These are phyloP conservation scores for Varecia variegata DNA, from an alignment of 2,797 vertebrate genomes.

Conservation along the genomic window DNA sequence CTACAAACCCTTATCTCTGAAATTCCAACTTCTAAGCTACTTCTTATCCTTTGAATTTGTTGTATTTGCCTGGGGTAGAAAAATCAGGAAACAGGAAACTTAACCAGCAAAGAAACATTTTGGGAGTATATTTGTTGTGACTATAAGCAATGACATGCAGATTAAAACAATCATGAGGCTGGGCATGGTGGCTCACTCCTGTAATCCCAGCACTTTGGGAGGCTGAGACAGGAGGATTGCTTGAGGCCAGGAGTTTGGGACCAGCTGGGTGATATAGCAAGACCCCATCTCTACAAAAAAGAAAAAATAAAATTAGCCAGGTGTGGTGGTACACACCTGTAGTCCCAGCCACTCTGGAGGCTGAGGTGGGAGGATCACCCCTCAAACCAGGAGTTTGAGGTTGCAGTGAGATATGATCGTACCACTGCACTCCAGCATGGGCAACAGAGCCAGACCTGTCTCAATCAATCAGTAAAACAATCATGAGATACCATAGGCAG, in stretches of 20 bases:
- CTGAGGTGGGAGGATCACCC: not conserved
- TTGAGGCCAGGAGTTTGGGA: not conserved
- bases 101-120: not conserved
- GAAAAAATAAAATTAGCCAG: not conserved
- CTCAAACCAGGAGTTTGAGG: not conserved
- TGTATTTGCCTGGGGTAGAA: slow-evolving; percentile 11
- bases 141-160: not conserved
- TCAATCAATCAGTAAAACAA: not conserved
- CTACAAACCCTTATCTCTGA: not conserved
- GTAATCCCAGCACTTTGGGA: not conserved
- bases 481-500: not conserved
- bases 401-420: not conserved
- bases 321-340: not conserved
- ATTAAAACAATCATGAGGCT: not conserved
- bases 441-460: not conserved
- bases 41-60: not conserved
- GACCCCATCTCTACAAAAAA: not conserved
- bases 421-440: not conserved
- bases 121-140: not conserved
- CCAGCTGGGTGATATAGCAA: not conserved
- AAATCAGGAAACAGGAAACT: not conserved
- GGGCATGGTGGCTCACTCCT: not conserved
- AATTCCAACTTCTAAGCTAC: not conserved
- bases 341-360: not conserved
- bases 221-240: not conserved